Base-by-base conservation (phyloP, 2,797 vertebrate genomes). In the Morelia viridis region DNA sequence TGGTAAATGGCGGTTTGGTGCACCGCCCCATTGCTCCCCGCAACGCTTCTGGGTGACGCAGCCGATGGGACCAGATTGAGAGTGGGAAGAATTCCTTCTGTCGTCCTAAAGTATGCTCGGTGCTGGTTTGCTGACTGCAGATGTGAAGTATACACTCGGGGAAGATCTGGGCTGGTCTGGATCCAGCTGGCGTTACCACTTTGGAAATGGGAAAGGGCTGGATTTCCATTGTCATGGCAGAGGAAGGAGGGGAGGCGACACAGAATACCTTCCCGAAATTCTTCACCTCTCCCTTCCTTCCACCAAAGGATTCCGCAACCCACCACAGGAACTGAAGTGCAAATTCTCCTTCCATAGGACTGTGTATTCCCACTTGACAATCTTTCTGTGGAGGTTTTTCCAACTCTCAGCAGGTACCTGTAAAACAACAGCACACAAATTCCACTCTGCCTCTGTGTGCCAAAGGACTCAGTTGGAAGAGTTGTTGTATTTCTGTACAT, bases 401-500 rank as follows among this genome's bases (percentile, higher is more conserved):
- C 11, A 80, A 31, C 89, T 71, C 46, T 31, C 28, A 56, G 5
- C 26, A 50, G 50, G 65, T 28, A 46, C 41, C 24, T 46, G 56
- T 71, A 91, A 84, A 90, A 80, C 41, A 56, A 53, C 53, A 24
- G 22, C 28, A 10, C 91, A 53, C 85, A 57, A 46, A 26, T 35
- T 28, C 62, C 24, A 24, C 84, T 85, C 88, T 28, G 85, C 93
- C 89, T 91, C 87, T 62, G 89, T 50, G 22, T 92, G 94, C 88
- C 65, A 53, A 91, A 91, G 93, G 93, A 88, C 90, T 83, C 61
- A 13, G 89, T 22, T 1, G 85, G 94, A 88, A 92, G 92, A 88
- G 35, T 93, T 41, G 31, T 94, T 94, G 90, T 0, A 0, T 96
- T 95, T 96, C 96, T 98, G 97, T 98, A 98, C 96, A 98, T 98